Base-by-base conservation (phyloP, 2,113 vertebrate species). In the Anseranas semipalmata region DNA sequence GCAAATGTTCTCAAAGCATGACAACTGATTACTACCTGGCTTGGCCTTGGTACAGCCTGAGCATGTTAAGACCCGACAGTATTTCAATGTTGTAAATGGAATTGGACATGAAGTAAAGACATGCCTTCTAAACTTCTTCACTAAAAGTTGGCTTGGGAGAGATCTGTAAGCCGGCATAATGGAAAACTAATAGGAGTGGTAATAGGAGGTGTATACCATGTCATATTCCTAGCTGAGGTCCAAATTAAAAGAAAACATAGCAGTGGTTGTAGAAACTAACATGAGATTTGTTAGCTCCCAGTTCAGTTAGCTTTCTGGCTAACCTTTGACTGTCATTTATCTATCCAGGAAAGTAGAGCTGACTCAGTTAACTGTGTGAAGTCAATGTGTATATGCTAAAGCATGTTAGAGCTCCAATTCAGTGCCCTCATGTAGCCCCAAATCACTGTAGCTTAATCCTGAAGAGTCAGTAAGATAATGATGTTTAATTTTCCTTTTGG, bases 11-110 rank as follows among this genome's bases (percentile, higher is more conserved):
- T 87, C 73, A 76, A 77, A 85, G 45, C 50, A 53, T 50, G 78
- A 93, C 68, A 94, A 63, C 41, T 73, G 76, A 97, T 92, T 76
- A 33, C 58, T 96, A 60, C 78, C 85, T 94, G 73, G 52, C 53
- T 87, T 96, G 89, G 70, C 81, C 27, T 87, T 76, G 52, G 41
- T 56, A 85, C 70, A 85, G 55, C n/a, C 45, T 43, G 35, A 89
- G 53, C 92, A 0, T 90, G 85, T 91, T 74, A 75, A 91, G 93
- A 91, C 89, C 78, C 86, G 68, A 96, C 52, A 72, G 67, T 78
- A 73, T 80, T 93, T 93, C 56, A 70, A 9, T 52, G 25, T 14
- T 87, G 65, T 67, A 48, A 91, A 73, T 56, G 30, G 48, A 94
- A 68, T 18, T 94, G 60, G 20, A 39, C 14, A 20, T 53, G 52